phyloP scores from a whole-genome alignment of 1,140 invertebrate genomes.

The Pentalonia nigronervosa region DNA sequence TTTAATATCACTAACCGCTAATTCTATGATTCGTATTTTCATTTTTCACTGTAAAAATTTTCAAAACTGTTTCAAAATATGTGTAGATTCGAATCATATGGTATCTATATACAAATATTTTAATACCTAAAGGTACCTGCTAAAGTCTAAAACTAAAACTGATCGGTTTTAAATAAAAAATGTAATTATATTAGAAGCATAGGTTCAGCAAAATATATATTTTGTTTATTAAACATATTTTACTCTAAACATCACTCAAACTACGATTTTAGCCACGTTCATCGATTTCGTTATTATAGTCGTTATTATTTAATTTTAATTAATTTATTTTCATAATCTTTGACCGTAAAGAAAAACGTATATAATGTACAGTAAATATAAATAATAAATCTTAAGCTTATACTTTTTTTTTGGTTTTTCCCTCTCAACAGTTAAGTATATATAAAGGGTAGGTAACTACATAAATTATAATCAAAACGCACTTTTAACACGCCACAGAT shows the following conservation, averaged over 20 bases:
- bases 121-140: not conserved
- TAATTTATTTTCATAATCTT: not conserved
- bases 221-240: not conserved
- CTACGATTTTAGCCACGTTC: not conserved
- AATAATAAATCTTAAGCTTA: not conserved
- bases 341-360: not conserved
- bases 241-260: not conserved
- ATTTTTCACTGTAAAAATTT: not conserved
- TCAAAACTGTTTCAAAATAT: not conserved
- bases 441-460: not conserved
- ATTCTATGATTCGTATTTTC: not conserved
- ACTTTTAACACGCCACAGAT: slow-evolving; percentile 1
- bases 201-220: not conserved
- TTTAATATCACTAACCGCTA: not conserved
- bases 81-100: not conserved
- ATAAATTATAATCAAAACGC: not conserved
- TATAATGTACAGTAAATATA: not conserved
- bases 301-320: not conserved
- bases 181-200: not conserved
- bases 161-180: not conserved
- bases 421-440: not conserved
- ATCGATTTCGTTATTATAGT: not conserved
- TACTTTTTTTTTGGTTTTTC: not conserved
- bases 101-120: not conserved
- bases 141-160: not conserved